phyloP scores from a whole-genome alignment of 2,113 vertebrate species.

The Chlorodrepanis virens region DNA sequence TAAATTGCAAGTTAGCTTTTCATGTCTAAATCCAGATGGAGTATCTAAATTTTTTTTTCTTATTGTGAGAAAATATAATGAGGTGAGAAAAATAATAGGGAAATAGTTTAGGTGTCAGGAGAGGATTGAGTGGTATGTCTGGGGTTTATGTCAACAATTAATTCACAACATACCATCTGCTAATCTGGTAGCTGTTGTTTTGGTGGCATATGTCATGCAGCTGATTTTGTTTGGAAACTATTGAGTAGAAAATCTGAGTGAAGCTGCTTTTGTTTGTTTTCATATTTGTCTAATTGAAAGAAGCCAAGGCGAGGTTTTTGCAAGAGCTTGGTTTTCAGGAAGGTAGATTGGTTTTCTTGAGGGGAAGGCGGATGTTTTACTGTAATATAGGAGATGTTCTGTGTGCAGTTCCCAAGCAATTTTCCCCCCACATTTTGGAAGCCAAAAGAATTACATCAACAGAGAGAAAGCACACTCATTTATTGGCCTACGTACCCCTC shows the following conservation, averaged over 20 bases:
- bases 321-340: neutral
- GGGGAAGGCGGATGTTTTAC: neutral
- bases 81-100: neutral
- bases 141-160: constrained; percentile 39
- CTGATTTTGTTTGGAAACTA: constrained; percentile 32
- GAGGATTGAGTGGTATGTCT: neutral
- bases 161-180: constrained; percentile 33
- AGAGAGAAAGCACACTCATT: neutral
- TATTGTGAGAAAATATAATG: neutral
- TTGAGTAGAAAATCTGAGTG: neutral
- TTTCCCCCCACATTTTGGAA: neutral
- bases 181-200: constrained; percentile 47
- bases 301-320: neutral
- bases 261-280: neutral
- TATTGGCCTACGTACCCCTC: neutral
- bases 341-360: neutral
- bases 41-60: neutral
- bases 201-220: neutral
- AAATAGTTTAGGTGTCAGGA: neutral
- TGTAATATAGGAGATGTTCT: neutral
- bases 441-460: neutral
- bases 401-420: neutral
- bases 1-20: neutral
- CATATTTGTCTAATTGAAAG: neutral
- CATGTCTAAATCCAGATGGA: neutral